Evolutionary conservation across 2,797 vertebrate species (phyloP).

Genomic region (Anguilla obscura): DNA sequence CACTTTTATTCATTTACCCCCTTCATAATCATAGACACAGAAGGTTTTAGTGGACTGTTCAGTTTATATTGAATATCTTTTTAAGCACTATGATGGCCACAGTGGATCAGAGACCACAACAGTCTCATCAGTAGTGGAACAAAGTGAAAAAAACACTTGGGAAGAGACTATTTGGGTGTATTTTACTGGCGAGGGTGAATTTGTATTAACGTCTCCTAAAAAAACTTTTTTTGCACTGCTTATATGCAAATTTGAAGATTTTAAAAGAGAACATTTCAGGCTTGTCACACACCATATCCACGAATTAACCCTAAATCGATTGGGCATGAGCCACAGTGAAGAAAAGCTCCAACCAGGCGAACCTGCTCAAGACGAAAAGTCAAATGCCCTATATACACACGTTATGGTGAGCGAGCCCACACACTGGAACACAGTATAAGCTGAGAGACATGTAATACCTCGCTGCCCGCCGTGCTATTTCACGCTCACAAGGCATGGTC

Average conservation of each 20-base stretch:
- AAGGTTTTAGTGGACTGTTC: not conserved
- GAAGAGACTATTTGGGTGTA: not conserved
- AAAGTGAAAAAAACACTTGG: not conserved
- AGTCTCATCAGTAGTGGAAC: not conserved
- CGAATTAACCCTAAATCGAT: not conserved
- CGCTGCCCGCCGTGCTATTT: conserved; percentile 18
- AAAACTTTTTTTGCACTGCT: not conserved
- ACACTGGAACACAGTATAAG: not conserved
- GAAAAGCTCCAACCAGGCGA: not conserved
- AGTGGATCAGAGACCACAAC: not conserved
- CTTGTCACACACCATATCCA: not conserved
- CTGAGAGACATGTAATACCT: not conserved
- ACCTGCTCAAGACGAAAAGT: not conserved
- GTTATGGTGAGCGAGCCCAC: not conserved
- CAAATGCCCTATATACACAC: not conserved
- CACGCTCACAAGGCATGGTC: conserved; percentile 18
- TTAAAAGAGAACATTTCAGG: not conserved
- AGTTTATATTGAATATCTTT: not conserved
- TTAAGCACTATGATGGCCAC: conserved; percentile 6
- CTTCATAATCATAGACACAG: not conserved
- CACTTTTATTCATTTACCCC: not conserved
- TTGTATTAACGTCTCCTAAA: not conserved
- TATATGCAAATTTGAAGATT: not conserved
- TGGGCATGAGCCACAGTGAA: not conserved
- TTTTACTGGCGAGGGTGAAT: not conserved